Base-by-base conservation (phyloP, 1,140 invertebrate species). In the Drosophila ercepeae region DNA sequence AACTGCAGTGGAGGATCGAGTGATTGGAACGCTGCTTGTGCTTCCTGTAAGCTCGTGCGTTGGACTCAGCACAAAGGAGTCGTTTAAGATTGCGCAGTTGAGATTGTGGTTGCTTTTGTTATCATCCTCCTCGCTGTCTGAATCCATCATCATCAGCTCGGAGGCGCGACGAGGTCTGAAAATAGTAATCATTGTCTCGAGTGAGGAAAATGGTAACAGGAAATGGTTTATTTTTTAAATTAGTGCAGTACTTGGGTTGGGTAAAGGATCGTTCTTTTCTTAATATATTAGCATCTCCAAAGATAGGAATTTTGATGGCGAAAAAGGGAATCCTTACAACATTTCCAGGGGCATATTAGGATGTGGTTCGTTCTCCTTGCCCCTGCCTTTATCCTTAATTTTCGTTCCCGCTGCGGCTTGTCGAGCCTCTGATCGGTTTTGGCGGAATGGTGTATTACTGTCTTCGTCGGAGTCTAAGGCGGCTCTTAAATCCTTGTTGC, bases 21-120 rank as follows among this genome's bases (percentile, higher is more conserved):
- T 19, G 19, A 41, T 23, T 3, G 53, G n/a, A 1, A 50, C 44
- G 7, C 29, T 70, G 5, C 49, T 6, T 3, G 18, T 81, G 59
- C 68, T 81, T 5, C 46, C 50, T 2, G 82, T 68, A 3, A 82
- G 18, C 23, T 88, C 82, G 4, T 89, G 77, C 1, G 46, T 49
- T 7, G 90, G 90, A 51, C 88, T 91, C 3, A 90, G 21, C 2
- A 91, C 71, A 54, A 91, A 91, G 1, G 90, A 91, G 45, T 91
- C 90, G 60, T 91, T 90, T 0, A 91, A 39, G 8, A 91, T 88
- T 18, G 91, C 91, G 46, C 88, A 91, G 53, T 91, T 91, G 1
- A 91, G 52, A 34, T 91, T 91, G 39, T 84, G 75, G 21, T 74
- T 64, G 27, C 57, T 78, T 34, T 50, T 72, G 18, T 44, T 49